phyloP scores from a whole-genome alignment of 1,140 invertebrate genomes.

The Scaptomyza montana region DNA sequence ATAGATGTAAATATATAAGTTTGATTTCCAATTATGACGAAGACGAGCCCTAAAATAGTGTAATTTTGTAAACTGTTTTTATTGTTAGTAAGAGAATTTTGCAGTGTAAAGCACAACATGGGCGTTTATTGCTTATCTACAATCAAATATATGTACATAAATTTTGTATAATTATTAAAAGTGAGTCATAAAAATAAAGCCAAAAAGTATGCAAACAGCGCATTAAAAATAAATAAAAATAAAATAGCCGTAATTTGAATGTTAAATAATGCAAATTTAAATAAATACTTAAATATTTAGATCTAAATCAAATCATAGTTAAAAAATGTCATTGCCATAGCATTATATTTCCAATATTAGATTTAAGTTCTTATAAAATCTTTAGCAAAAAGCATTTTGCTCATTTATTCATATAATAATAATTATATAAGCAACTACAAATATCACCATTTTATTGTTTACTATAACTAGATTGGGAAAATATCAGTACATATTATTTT shows the following conservation, averaged over 20 bases:
- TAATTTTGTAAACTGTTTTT: no score
- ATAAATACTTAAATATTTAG: no score
- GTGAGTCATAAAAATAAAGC: neutral
- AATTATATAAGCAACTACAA: slow-evolving; percentile 60
- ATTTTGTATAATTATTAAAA: neutral
- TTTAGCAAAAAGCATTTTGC: slow-evolving; percentile 20
- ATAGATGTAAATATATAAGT: neutral
- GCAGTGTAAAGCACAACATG: no score
- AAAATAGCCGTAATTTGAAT: neutral
- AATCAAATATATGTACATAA: no score
- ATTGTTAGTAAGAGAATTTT: neutral
- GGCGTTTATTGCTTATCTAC: slow-evolving; percentile 4
- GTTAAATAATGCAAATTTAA: no score
- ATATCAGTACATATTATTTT: slow-evolving; percentile 63
- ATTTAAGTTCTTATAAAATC: no score
- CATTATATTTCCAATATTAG: no score
- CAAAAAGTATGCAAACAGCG: slow-evolving; percentile 17
- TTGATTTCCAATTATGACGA: no score
- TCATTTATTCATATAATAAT: slow-evolving; percentile 39
- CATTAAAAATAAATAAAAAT: neutral
- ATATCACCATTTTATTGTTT: slow-evolving; percentile 79
- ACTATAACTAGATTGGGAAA: slow-evolving; percentile 72
- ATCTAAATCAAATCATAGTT: no score
- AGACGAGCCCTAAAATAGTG: no score
- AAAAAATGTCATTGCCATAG: no score